Base-by-base conservation (phyloP, 2,797 vertebrate genomes). In the Tadarida brasiliensis region DNA sequence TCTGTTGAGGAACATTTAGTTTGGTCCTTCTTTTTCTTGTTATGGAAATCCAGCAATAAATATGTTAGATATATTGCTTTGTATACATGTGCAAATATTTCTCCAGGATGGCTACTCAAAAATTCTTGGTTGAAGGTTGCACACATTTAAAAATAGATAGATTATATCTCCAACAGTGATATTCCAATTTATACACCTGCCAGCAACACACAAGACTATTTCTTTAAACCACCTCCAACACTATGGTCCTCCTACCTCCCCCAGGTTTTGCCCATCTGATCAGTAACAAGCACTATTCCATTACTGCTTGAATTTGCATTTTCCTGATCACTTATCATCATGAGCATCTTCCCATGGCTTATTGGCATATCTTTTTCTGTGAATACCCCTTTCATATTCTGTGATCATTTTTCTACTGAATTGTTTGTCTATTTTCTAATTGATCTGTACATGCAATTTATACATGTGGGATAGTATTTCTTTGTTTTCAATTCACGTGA, bases 401-500 rank as follows among this genome's bases (percentile, higher is more conserved):
- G 90, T 22, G 35, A 17, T 71, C 11, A 47, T 91, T 88, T 76
- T 96, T 51, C 87, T 88, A 51, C 15, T 61, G 11, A 35, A 56
- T 86, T 73, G 4, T 74, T 89, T 87, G 67, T 33, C 44, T 80
- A 11, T 87, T 56, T 89, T 93, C 68, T 78, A 87, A 85, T 10
- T 57, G 70, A 74, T 54, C 59, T 85, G 7, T 77, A 67, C 28
- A 14, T 63, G 24, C 0, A 0, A 67, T 70, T 89, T 85, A n/a
- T 57, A 44, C 33, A 63, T 24, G n/a, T 65, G 47, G 12, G 35
- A 7, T 73, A 73, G 57, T 74, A 86, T 86, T 70, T 54, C 78
- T 68, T 54, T 49, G 47, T 76, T 70, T 93, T 84, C 70, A 73
- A 35, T 63, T 95, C 83, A 70, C 7, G 24, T 16, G 78, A 33